phyloP scores from a whole-genome alignment of 2,888 invertebrate species.

The Phalangium opilio region DNA sequence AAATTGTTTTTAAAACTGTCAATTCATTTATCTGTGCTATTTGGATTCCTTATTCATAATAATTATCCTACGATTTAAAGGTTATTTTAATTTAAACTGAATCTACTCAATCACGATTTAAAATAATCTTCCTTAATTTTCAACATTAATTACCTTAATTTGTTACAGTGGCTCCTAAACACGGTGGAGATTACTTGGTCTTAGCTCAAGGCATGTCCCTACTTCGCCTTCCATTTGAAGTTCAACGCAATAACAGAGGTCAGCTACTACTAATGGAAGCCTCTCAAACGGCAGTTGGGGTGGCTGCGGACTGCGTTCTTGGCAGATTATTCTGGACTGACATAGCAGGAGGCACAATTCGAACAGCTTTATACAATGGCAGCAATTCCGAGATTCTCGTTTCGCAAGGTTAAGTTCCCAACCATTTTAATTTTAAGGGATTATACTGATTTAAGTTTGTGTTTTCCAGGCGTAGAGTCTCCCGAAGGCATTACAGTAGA shows the following conservation, averaged over 20 bases:
- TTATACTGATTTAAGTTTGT: background rate
- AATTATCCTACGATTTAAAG: too few relatives aligned
- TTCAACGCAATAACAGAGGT: slow-evolving; percentile 47
- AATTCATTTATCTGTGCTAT: too few relatives aligned
- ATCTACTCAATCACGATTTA: too few relatives aligned
- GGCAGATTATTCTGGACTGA: slow-evolving; percentile 88
- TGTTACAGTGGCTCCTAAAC: slow-evolving; percentile 36
- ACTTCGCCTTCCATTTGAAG: slow-evolving; percentile 59
- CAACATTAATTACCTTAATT: too few relatives aligned
- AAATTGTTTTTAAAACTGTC: too few relatives aligned
- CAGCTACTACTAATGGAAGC: slow-evolving; percentile 58
- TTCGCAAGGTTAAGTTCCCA: slow-evolving; percentile 37
- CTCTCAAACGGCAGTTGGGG: slow-evolving; percentile 72
- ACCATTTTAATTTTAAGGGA: background rate
- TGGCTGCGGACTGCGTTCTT: slow-evolving; percentile 77
- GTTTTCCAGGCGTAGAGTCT: slow-evolving; percentile 37
- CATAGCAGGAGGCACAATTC: slow-evolving; percentile 59
- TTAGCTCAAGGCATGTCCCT: slow-evolving; percentile 85
- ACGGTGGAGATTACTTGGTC: slow-evolving; percentile 65
- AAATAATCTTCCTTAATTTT: too few relatives aligned
- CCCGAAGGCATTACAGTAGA: slow-evolving; percentile 91
- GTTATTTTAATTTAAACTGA: too few relatives aligned
- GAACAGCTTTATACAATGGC: slow-evolving; percentile 60
- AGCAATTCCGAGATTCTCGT: slow-evolving; percentile 48
- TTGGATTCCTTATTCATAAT: too few relatives aligned